Base-by-base conservation (phyloP, 1,140 invertebrate genomes). In the Dolichoris vasculosae region DNA sequence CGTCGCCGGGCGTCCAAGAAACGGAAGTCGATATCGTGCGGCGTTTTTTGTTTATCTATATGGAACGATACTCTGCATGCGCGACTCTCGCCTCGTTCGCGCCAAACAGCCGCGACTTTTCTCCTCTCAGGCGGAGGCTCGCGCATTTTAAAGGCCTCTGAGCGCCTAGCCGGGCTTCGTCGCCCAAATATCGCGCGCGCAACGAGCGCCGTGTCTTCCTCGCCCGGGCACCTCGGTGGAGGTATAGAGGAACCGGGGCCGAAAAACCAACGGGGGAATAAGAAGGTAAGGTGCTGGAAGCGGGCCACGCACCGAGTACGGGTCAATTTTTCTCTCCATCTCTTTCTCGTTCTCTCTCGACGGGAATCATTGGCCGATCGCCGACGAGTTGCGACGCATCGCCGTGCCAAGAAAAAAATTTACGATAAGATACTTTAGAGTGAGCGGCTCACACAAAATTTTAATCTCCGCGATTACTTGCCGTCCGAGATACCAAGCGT, bases 21-120 rank as follows among this genome's bases (percentile, higher is more conserved):
- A 64, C 83, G 83, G 83, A 85, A 85, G 83, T 81, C 77, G 64
- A 85, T 85, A 85, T 85, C 83, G 75, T 38, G 59, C 46, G 75
- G 75, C 63, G 55, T 79, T 84, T 84, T 84, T 84, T 79, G 83
- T 79, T 84, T 84, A 84, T 84, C 83, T 84, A 79, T 83, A 48
- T 79, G 75, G 83, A 69, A 69, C 83, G 83, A 79, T 79, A 79
- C 43, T 84, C 59, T 67, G 59, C 73, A 63, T 73, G 48, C 69
- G 63, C 48, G 30, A 40, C 26, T 26, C 43, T 40, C 35, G 32
- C 48, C 35, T n/a, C 40, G 81, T 15, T 51, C 15, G 35, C 51
- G 71, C 35, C 69, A 43, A 73, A 7, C 7, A 8, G 7, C 20
- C 30, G 15, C 69, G 69, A 59, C 75, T 51, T 76, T 63, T 38